Evolutionary conservation across 2,888 invertebrate genomes (phyloP).

Genomic region (Phlogophora meticulosa): DNA sequence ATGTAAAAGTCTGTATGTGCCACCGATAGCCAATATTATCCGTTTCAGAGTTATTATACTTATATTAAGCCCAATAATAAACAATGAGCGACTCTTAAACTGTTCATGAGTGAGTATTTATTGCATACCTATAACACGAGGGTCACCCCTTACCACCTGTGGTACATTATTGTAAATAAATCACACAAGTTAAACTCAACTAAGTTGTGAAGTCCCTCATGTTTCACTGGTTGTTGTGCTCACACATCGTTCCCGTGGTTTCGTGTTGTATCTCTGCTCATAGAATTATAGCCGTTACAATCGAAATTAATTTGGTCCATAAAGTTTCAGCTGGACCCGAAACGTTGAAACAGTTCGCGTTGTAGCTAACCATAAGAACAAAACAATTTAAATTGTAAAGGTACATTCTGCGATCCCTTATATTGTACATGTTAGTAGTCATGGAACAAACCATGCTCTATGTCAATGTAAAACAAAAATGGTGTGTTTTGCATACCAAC

Average conservation of each 20-base stretch:
- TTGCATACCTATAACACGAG: background rate
- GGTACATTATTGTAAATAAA: slow-evolving; percentile 30
- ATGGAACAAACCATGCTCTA: background rate
- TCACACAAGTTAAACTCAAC: slow-evolving; percentile 14
- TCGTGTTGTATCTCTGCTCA: slow-evolving; percentile 28
- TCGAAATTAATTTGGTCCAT: slow-evolving; percentile 26
- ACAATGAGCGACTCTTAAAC: background rate
- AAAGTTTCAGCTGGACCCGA: slow-evolving; percentile 26
- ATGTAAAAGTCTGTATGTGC: background rate
- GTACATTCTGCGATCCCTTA: background rate
- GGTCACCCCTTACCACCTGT: slow-evolving; percentile 6
- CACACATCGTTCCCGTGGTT: slow-evolving; percentile 18
- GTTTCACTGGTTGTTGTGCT: slow-evolving; percentile 22
- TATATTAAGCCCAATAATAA: background rate
- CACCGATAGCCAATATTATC: background rate
- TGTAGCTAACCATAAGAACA: background rate
- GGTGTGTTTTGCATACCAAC: background rate
- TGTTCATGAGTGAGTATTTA: slow-evolving; percentile 15
- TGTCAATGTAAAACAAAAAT: background rate
- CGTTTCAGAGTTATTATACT: background rate
- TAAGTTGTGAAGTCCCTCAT: slow-evolving; percentile 30
- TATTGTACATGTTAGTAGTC: background rate
- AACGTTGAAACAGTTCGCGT: slow-evolving; percentile 12
- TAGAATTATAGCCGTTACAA: slow-evolving; percentile 19
- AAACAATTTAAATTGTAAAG: slow-evolving; percentile 6